Evolutionary conservation across 2,888 invertebrate genomes (phyloP).

Genomic region (Pterostichus madidus): DNA sequence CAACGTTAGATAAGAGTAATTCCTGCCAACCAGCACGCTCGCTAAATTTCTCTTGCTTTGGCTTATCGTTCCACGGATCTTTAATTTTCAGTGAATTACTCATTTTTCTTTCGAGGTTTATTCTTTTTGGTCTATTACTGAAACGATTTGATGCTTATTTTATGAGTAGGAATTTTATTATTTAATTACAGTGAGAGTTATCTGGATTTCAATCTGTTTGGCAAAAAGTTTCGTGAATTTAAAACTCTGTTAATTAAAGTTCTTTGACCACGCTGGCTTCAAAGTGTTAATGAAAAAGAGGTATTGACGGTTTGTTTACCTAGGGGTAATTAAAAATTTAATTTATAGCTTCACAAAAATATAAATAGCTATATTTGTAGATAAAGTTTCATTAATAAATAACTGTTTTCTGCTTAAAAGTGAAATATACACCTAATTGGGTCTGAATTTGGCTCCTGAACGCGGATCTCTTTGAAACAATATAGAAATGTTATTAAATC

Average conservation of each 20-base stretch:
- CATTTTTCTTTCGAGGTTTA: conserved; percentile 8
- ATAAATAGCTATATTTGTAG: too few relatives aligned
- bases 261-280: conserved; percentile 3
- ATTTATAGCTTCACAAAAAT: background rate
- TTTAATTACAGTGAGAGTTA: conserved; percentile 26
- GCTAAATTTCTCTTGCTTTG: conserved; percentile 6
- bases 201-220: conserved; percentile 32
- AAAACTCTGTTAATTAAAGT: conserved; percentile 30
- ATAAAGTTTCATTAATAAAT: too few relatives aligned
- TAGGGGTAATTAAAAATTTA: background rate
- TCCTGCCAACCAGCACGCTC: background rate
- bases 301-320: background rate
- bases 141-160: conserved; percentile 30
- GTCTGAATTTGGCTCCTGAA: too few relatives aligned
- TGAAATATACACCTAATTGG: too few relatives aligned
- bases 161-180: conserved; percentile 42
- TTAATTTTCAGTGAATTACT: conserved; percentile 46
- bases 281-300: background rate
- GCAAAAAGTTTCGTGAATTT: conserved; percentile 16
- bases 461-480: too few relatives aligned
- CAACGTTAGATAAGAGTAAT: conserved; percentile 34
- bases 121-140: conserved; percentile 37
- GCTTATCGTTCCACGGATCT: conserved; percentile 19
- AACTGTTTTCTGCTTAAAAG: too few relatives aligned
- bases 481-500: too few relatives aligned